Conservation (phyloP, 2,113 vertebrate genomes). For the Narcine bancroftii region DNA sequence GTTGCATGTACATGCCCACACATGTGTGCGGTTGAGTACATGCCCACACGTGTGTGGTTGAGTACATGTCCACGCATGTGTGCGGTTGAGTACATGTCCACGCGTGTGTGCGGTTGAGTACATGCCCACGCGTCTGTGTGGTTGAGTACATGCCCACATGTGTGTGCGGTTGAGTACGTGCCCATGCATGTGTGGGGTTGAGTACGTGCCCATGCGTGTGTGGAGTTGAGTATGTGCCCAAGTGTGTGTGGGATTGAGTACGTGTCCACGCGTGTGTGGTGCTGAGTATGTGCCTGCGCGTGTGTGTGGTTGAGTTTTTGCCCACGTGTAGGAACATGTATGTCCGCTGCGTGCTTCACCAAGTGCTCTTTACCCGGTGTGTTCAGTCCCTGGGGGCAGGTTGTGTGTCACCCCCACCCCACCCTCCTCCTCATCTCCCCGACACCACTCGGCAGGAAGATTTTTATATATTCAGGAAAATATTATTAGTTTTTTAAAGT, state of each 20-base stretch:
- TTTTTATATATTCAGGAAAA: slow-evolving; percentile 19
- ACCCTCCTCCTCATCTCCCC: background rate
- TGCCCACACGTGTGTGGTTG: no score
- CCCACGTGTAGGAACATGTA: no score
- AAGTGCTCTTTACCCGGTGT: no score
- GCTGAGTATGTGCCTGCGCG: background rate
- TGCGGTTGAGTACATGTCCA: no score
- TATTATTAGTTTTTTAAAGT: background rate
- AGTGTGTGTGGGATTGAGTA: background rate
- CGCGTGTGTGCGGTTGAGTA: background rate
- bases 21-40: no score
- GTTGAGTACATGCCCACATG: background rate
- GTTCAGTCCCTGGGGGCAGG: no score
- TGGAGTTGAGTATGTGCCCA: background rate
- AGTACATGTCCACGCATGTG: no score
- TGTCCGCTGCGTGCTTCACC: no score
- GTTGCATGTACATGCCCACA: no score
- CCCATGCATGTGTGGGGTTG: background rate
- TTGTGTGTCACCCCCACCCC: background rate
- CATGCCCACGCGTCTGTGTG: background rate
- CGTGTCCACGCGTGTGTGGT: background rate
- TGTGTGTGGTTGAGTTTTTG: no score
- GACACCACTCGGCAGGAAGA: background rate
- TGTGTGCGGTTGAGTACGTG: background rate
- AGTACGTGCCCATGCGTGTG: background rate